These are phyloP conservation scores for Lithophane ornitopus DNA, from an alignment of 2,888 invertebrate genomes.

Conservation along the genomic window DNA sequence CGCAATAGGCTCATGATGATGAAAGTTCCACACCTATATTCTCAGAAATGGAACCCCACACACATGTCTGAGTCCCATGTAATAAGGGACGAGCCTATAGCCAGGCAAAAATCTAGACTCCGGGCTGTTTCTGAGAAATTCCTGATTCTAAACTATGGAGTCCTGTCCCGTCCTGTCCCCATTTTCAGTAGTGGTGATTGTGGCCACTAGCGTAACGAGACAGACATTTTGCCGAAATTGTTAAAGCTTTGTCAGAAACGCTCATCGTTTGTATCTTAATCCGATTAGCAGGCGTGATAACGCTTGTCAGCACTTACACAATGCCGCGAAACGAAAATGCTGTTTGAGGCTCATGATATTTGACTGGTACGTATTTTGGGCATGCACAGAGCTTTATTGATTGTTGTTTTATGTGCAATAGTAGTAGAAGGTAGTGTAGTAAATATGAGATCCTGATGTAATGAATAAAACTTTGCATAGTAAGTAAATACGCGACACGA, in stretches of 20 bases:
- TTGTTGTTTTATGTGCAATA: slow-evolving; percentile 4
- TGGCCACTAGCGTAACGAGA: neutral
- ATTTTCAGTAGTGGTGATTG: neutral
- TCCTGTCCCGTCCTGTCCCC: too few relatives aligned
- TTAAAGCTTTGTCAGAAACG: slow-evolving; percentile 37
- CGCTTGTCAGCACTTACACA: slow-evolving; percentile 29
- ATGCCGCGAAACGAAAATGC: slow-evolving; percentile 30
- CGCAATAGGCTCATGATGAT: neutral
- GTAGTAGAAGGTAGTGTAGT: neutral
- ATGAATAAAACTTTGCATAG: neutral
- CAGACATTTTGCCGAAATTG: neutral
- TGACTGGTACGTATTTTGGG: slow-evolving; percentile 8
- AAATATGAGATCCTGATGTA: neutral
- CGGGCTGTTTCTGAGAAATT: neutral
- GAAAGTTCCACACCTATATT: neutral
- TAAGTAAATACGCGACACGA: neutral
- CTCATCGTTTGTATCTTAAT: slow-evolving; percentile 37
- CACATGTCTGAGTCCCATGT: too few relatives aligned
- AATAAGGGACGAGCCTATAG: neutral
- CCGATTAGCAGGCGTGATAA: slow-evolving; percentile 20
- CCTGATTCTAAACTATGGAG: neutral
- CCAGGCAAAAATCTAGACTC: neutral
- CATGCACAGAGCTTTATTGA: slow-evolving; percentile 7
- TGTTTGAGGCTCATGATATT: slow-evolving; percentile 17
- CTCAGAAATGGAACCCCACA: too few relatives aligned